Conservation (phyloP, 2,113 vertebrate species). For the Psittacula cyanocephala region DNA sequence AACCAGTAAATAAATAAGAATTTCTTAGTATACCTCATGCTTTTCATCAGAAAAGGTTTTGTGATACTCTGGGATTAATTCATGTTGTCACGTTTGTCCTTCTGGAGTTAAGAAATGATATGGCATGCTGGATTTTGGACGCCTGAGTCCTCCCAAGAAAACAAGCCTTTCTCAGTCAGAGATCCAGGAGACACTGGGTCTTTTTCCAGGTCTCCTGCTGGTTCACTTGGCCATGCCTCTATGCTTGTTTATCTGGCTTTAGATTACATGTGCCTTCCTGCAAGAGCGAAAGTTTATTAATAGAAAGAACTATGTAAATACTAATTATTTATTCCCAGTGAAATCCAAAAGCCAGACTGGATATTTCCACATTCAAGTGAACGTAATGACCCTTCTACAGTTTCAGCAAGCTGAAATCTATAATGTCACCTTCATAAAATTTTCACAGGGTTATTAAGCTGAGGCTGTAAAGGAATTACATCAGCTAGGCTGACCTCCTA, state of each 20-base stretch:
- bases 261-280: neutral
- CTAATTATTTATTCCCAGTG: neutral
- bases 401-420: neutral
- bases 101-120: neutral
- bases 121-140: neutral
- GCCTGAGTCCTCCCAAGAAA: neutral
- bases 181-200: neutral
- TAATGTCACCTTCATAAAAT: neutral
- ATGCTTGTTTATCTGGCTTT: neutral
- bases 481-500: neutral
- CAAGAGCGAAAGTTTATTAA: neutral
- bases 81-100: neutral
- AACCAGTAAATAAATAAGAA: neutral
- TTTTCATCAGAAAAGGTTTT: neutral
- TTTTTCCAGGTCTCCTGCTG: neutral
- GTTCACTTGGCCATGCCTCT: neutral
- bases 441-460: neutral
- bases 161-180: neutral
- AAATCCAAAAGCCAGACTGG: neutral
- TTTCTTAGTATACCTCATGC: neutral
- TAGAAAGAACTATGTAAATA: neutral
- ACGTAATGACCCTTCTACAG: neutral
- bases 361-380: neutral
- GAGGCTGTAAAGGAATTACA: neutral
- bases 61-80: neutral